A percentile compares a stretch with the other conserved stretches of the same genome.
These are phyloP conservation scores for Sphaeridia pumilis DNA, from an alignment of 2,888 invertebrate species.

Conservation along the genomic window DNA sequence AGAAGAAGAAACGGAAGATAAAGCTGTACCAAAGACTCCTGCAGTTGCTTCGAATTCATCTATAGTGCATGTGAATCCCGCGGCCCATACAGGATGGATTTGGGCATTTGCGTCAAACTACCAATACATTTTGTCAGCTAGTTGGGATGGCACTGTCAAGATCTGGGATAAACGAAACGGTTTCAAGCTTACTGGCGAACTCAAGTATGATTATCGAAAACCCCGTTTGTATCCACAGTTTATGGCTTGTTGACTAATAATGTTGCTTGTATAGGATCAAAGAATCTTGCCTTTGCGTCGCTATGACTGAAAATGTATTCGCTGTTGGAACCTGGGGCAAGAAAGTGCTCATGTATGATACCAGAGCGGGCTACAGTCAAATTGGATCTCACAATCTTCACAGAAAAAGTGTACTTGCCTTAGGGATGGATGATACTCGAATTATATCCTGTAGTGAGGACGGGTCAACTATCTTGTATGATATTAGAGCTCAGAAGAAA, in stretches of 20 bases:
- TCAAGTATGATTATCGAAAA: conserved; percentile 17
- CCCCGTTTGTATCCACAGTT: too few relatives aligned
- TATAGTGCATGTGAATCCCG: conserved; percentile 35
- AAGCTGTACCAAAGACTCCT: neutral
- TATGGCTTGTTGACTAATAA: neutral
- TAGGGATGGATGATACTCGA: conserved; percentile 28
- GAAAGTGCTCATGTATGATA: conserved; percentile 26
- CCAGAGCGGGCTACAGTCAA: conserved; percentile 12
- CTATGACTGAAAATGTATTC: conserved; percentile 19
- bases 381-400: conserved; percentile 13
- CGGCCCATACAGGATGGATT: conserved; percentile 53
- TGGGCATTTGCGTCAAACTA: conserved; percentile 40
- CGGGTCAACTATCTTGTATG: conserved; percentile 19
- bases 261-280: neutral
- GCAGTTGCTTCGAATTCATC: conserved; percentile 5
- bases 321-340: conserved; percentile 28
- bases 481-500: conserved; percentile 15
- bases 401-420: conserved; percentile 24
- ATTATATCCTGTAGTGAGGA: conserved; percentile 34
- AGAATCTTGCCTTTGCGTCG: conserved; percentile 22
- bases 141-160: conserved; percentile 30
- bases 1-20: neutral
- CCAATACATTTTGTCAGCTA: conserved; percentile 19
- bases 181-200: conserved; percentile 17
- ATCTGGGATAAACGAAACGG: conserved; percentile 23